Base-by-base conservation (phyloP, 37 sponge, comb jelly and placozoan genomes). In the Haliclona indistincta region DNA sequence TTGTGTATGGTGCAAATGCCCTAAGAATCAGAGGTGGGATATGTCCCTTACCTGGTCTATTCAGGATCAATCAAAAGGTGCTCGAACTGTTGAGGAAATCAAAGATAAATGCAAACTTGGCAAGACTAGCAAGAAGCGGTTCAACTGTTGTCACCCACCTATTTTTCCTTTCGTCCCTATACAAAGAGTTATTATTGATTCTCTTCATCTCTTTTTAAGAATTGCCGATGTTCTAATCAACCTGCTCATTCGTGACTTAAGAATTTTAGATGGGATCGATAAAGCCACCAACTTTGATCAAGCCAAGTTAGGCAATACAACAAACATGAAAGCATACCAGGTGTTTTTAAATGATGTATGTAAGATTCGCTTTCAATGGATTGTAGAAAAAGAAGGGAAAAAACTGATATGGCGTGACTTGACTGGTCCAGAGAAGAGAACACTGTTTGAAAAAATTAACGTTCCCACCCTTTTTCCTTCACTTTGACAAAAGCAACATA, bases 1-100 rank as follows among this genome's bases (percentile, higher is more conserved):
- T 20, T 72, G 73, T 53, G 36, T 72, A 54, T 72, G 73, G 73
- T 72, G 73, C 38, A 72, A 72, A 33, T 72, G 73, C 22, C 56
- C 56, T 30, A 22, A 22, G 20, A 4, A 35, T 8, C 22, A 72
- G 11, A 55, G 73, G 13, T 33, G 35, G 17, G 73, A 72, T 54
- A 47, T 54, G 36, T 37, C 39, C 2, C 11, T 4, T 32, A 4
- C 15, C 38, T 72, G 73, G 73, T 72, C 56, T 22, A 23, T 72
- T 3, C 52, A 63, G 0, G 64, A 62, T 61, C 20, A 49, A 26
- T 7, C 17, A 2, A 19, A 75, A 44, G 76, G 76, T 2, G 76
- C 76, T 41, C 62, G 76, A 44, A 75, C 64, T 7, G 43, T 75
- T 44, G 47, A 17, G 3, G 76, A 75, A 75, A 75, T 75, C 4